Evolutionary conservation across 2,797 vertebrate species (phyloP), one percentile per base, ranked within the genome.

Genomic region (Clarias laeviceps): DNA sequence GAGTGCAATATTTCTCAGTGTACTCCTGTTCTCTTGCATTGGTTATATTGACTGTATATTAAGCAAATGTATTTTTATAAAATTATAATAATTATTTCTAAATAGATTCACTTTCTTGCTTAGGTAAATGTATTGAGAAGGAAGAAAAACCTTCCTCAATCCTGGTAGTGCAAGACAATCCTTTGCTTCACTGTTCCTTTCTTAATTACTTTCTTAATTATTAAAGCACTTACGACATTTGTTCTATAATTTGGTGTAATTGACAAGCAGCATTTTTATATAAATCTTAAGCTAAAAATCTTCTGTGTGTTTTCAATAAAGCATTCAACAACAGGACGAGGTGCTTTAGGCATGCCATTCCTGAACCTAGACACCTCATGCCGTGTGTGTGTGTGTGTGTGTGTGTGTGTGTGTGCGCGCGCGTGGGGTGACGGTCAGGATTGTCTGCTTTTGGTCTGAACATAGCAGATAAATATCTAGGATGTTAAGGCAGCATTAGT

Each of bases 401-500:
- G 56, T 61, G 29, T 77, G 20, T 59, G 73, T 32, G 72, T 74
- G 50, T 29, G 73, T 9, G 73, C 32, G 18, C 54, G 54, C 34
- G 57, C 40, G 37, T 57, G 22, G 45, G 80, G 45, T 57, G 94
- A 93, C 89, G 88, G 91, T 91, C 54, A 17, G 59, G 69, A 90
- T 91, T 91, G 92, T 94, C 93, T 94, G 92, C 91, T 90, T 24
- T 34, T 34, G 84, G 92, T 91, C 93, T 94, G 92, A 92, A 90
- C 88, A 89, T 88, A 59, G 87, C 89, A 93, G 94, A 95, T 95
- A 94, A 93, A 93, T 94, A 94, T 94, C 74, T 74, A 89, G 90
- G 91, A 91, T 93, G 92, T 93, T 90, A 92, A 94, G 94, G 93
- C 94, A 93, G 94, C 92, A 90, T 93, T 90, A 91, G 93, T 57